Conservation (phyloP, 2,797 vertebrate genomes). For the Sandelia bainsii region DNA sequence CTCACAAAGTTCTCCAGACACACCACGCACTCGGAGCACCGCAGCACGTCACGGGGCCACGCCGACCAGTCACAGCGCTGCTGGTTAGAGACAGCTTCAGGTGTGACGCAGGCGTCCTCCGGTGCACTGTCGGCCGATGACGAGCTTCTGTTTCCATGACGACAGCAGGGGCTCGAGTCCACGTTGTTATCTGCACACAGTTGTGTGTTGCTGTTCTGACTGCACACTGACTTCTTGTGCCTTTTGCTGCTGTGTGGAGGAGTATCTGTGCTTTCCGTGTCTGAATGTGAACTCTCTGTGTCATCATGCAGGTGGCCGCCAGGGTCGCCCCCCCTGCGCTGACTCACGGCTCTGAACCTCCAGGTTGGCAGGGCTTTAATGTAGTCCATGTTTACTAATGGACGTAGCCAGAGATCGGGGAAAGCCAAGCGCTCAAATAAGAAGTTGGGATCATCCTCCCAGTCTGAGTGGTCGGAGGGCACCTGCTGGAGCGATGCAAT, state of each 20-base stretch:
- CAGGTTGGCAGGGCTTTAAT: conserved; percentile 94
- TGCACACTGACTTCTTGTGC: neutral
- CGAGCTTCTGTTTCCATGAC: conserved; percentile 11
- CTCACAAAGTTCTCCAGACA: conserved; percentile 94
- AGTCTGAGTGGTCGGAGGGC: conserved; percentile 90
- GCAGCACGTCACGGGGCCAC: conserved; percentile 91
- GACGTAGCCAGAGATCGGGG: conserved; percentile 96
- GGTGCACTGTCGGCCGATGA: conserved; percentile 54
- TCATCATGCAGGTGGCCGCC: conserved; percentile 23
- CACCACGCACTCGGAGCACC: conserved; percentile 94
- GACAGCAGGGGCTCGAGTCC: neutral
- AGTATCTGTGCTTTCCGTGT: conserved; percentile 22
- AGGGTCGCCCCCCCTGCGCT: conserved; percentile 58
- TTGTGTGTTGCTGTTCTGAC: conserved; percentile 9
- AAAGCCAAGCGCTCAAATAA: conserved; percentile 94
- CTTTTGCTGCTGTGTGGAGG: neutral
- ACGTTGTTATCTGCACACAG: neutral
- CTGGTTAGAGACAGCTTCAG: conserved; percentile 45
- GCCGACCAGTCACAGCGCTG: conserved; percentile 86
- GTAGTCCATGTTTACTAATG: conserved; percentile 93
- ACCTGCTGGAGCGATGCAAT: conserved; percentile 93
- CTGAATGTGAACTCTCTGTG: conserved; percentile 29
- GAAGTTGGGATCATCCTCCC: conserved; percentile 95
- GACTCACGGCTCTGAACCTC: conserved; percentile 83
- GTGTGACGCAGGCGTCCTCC: conserved; percentile 40